Evolutionary conservation across 2,797 vertebrate genomes (phyloP), one percentile per base, ranked within the genome.

Genomic region (Scleropages formosus): DNA sequence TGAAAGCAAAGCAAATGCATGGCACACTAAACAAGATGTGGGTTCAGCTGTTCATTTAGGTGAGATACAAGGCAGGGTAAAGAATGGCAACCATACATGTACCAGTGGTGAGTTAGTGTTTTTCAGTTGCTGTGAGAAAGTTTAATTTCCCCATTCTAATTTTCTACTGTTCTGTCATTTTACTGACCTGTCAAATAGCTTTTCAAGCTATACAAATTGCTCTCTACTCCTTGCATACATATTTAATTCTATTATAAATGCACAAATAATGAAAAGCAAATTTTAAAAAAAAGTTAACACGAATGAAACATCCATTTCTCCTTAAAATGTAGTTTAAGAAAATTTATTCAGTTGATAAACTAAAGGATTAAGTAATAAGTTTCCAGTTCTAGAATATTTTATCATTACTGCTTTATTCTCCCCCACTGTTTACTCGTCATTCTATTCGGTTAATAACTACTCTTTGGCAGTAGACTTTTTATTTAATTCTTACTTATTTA

Each of bases 1-100:
- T 92, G 91, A 74, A 86, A 81, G 88, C 86, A 63, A 85, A 85
- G 89, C 89, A 87, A 74, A 89, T 87, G 88, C 88, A 86, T 83
- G 84, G 88, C 83, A 91, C 86, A 88, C 82, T 85, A 80, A 87
- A 85, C 85, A 85, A 82, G 83, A 87, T 84, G 84, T 13, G 74
- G 72, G 76, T 79, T 80, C 82, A 81, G 79, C 74, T 75, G 73
- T 75, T 76, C 58, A 4, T 51, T 20, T 12, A 78, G 69, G 65
- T 75, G 80, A 78, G 80, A 86, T 78, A 82, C 77, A 75, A 80
- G 82, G 83, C 78, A 76, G 75, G 76, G 78, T 76, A 83, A 76
- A 75, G 65, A 79, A 76, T 46, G 80, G 66, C 64, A 73, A 85
- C 81, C 77, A 70, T 81, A 77, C 79, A 61, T 47, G 46, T 31